These are phyloP conservation scores for Harpalus rubripes DNA, from an alignment of 2,888 invertebrate species.

Conservation along the genomic window DNA sequence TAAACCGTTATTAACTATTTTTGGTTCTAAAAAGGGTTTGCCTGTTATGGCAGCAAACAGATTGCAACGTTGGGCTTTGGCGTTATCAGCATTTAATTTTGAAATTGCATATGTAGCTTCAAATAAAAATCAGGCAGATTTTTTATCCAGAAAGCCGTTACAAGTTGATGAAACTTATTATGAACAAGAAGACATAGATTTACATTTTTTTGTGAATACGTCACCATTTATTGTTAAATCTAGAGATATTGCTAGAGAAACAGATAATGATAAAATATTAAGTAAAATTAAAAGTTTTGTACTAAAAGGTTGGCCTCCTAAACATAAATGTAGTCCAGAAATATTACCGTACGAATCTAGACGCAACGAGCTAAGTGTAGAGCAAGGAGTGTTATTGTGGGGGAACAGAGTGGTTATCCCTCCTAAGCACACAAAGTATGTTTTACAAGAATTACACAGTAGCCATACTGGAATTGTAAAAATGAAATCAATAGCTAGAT, in stretches of 20 bases:
- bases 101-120: slow-evolving; percentile 67
- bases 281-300: slow-evolving; percentile 25
- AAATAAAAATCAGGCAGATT: slow-evolving; percentile 68
- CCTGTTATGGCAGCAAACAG: slow-evolving; percentile 57
- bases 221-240: slow-evolving; percentile 26
- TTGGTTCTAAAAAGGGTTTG: slow-evolving; percentile 37
- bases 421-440: too few species aligned
- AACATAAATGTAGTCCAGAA: not conserved
- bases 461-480: too few species aligned
- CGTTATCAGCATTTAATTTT: slow-evolving; percentile 68
- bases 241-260: slow-evolving; percentile 2
- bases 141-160: slow-evolving; percentile 57
- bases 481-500: too few species aligned
- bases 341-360: not conserved
- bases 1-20: slow-evolving; percentile 54
- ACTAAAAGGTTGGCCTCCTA: not conserved
- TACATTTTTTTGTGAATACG: not conserved
- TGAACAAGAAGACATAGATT: not conserved
- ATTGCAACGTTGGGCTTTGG: slow-evolving; percentile 67
- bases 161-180: not conserved
- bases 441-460: too few species aligned
- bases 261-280: not conserved
- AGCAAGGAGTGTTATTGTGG: too few species aligned
- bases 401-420: too few species aligned
- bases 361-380: slow-evolving; percentile 9